Evolutionary conservation across 1,140 invertebrate genomes (phyloP).

Genomic region (Pseudachorutes palmiensis): DNA sequence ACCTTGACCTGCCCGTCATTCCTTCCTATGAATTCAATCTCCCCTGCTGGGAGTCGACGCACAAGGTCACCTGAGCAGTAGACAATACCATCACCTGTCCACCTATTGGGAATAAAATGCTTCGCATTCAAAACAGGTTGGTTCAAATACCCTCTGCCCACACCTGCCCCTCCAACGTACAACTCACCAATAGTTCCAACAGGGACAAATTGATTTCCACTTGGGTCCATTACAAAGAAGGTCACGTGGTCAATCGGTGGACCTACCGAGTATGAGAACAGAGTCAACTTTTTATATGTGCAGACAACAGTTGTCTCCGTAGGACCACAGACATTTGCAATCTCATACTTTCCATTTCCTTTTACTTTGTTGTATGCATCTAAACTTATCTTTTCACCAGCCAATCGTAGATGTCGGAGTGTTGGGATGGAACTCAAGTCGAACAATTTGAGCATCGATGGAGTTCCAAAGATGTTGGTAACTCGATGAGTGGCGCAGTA

Average conservation of each 20-base stretch:
- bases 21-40: slow-evolving; percentile 6
- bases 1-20: slow-evolving; percentile 15
- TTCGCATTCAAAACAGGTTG: background rate
- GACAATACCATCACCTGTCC: background rate
- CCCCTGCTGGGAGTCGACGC: background rate
- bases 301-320: too few relatives aligned
- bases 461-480: slow-evolving; percentile 13
- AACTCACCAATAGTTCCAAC: slow-evolving; percentile 14
- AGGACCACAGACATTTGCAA: too few relatives aligned
- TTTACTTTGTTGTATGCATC: too few relatives aligned
- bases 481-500: background rate
- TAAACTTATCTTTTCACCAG: too few relatives aligned
- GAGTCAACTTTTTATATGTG: too few relatives aligned
- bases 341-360: too few relatives aligned
- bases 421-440: background rate
- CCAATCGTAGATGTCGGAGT: background rate
- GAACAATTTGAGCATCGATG: slow-evolving; percentile 2
- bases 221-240: too few relatives aligned
- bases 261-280: too few relatives aligned
- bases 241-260: too few relatives aligned
- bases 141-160: slow-evolving; percentile 16
- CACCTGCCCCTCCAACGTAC: slow-evolving; percentile 4
- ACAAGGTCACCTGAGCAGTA: slow-evolving; percentile 8
- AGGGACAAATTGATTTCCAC: too few relatives aligned
- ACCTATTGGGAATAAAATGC: slow-evolving; percentile 14